Percentiles rank a stretch among this genome's conserved stretches.
These are phyloP conservation scores for Coenonympha glycerion DNA, from an alignment of 2,888 invertebrate species.

Conservation along the genomic window DNA sequence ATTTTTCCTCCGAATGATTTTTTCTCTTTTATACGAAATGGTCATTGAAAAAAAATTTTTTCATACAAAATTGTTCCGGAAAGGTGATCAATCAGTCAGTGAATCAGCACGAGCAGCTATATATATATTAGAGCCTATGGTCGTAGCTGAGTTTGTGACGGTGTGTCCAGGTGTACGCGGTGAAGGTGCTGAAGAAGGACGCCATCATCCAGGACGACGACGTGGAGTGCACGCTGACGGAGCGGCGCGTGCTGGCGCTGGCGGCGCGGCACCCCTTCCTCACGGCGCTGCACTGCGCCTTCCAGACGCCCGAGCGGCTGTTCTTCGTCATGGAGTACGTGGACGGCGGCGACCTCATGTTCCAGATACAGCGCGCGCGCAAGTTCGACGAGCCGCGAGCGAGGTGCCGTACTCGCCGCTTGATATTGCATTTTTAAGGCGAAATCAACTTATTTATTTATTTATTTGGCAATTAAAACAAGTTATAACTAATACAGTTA, in stretches of 20 bases:
- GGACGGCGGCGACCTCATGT: constrained; percentile 98
- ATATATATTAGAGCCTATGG: too few relatives aligned
- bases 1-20: too few relatives aligned
- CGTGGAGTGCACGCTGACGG: constrained; percentile 99
- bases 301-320: constrained; percentile 95
- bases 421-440: too few relatives aligned
- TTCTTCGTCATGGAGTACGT: constrained; percentile 99
- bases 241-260: constrained; percentile 95
- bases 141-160: too few relatives aligned
- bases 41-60: too few relatives aligned
- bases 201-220: constrained; percentile 99
- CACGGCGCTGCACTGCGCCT: constrained; percentile 96
- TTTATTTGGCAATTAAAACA: too few relatives aligned
- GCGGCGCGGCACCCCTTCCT: constrained; percentile 99
- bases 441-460: too few relatives aligned
- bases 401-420: constrained; percentile 77
- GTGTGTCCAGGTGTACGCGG: constrained; percentile 80
- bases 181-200: constrained; percentile 96
- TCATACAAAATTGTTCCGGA: too few relatives aligned
- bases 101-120: too few relatives aligned
- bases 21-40: too few relatives aligned
- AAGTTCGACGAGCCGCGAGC: constrained; percentile 98
- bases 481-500: too few relatives aligned
- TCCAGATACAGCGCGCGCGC: constrained; percentile 98
- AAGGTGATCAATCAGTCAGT: too few relatives aligned